A percentile compares a stretch with the other conserved stretches of the same genome.
These are phyloP conservation scores for Trachymyrmex septentrionalis DNA, from an alignment of 1,140 invertebrate species.

Conservation along the genomic window DNA sequence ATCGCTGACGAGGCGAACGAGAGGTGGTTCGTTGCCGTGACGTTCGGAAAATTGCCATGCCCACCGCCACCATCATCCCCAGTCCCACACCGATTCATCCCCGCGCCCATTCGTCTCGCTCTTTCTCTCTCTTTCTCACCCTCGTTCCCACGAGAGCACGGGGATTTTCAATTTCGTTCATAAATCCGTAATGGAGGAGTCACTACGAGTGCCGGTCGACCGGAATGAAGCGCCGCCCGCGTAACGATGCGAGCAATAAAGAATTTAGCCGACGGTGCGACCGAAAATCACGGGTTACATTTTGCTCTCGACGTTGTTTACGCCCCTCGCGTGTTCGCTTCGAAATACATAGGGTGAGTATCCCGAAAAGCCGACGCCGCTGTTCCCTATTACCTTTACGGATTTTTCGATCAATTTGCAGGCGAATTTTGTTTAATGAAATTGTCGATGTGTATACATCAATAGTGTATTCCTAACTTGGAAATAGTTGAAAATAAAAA, in stretches of 20 bases:
- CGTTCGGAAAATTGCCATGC: slow-evolving; percentile 72
- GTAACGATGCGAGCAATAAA: slow-evolving; percentile 69
- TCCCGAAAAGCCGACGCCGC: not conserved
- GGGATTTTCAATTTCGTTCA: slow-evolving; percentile 77
- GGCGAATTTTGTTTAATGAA: slow-evolving; percentile 45
- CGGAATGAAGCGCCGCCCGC: slow-evolving; percentile 69
- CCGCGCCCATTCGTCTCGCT: not conserved
- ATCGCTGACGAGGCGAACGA: slow-evolving; percentile 72
- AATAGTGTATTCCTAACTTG: not conserved
- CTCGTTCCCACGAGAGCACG: slow-evolving; percentile 39
- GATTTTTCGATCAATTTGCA: slow-evolving; percentile 44
- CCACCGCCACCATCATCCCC: slow-evolving; percentile 33
- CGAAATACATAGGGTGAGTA: not conserved
- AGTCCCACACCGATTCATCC: slow-evolving; percentile 6
- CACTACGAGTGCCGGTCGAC: slow-evolving; percentile 68
- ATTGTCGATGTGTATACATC: slow-evolving; percentile 19
- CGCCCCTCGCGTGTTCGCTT: slow-evolving; percentile 35
- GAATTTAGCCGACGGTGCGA: slow-evolving; percentile 39
- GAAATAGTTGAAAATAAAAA: not conserved
- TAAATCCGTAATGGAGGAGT: slow-evolving; percentile 75
- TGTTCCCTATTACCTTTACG: slow-evolving; percentile 36
- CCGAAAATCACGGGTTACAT: slow-evolving; percentile 64
- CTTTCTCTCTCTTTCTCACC: not conserved
- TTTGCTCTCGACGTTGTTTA: slow-evolving; percentile 24
- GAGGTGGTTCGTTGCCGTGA: slow-evolving; percentile 67